Evolutionary conservation across 2,888 invertebrate genomes (phyloP).

Genomic region (Phortica magna): DNA sequence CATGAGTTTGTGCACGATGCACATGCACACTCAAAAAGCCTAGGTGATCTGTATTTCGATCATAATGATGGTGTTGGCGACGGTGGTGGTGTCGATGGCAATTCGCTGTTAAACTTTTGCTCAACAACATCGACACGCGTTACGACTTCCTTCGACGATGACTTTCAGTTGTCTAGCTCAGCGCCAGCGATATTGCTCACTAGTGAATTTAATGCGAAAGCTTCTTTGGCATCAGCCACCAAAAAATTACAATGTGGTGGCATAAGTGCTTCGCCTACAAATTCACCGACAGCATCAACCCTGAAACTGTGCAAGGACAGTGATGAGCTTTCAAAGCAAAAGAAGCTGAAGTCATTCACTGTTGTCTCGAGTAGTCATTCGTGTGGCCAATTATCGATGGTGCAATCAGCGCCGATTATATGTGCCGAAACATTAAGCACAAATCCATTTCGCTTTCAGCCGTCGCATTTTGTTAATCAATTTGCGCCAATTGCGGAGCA

Average conservation of each 20-base stretch:
- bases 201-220: slow-evolving; percentile 50
- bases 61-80: slow-evolving; percentile 36
- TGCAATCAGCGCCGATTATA: slow-evolving; percentile 58
- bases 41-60: slow-evolving; percentile 46
- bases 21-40: slow-evolving; percentile 59
- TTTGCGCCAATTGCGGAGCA: slow-evolving; percentile 69
- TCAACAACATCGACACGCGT: neutral
- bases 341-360: neutral
- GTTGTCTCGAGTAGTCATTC: slow-evolving; percentile 39
- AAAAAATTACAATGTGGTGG: neutral
- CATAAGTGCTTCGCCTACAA: slow-evolving; percentile 45
- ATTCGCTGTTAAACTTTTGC: slow-evolving; percentile 1
- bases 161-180: slow-evolving; percentile 68
- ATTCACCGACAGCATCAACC: slow-evolving; percentile 67
- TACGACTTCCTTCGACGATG: slow-evolving; percentile 63
- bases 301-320: slow-evolving; percentile 61
- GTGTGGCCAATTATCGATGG: slow-evolving; percentile 56
- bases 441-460: slow-evolving; percentile 64
- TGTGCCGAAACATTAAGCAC: slow-evolving; percentile 28
- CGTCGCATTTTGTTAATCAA: slow-evolving; percentile 55
- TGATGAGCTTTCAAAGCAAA: slow-evolving; percentile 42
- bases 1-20: slow-evolving; percentile 13
- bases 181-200: slow-evolving; percentile 70
- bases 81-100: neutral
- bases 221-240: slow-evolving; percentile 9